These are phyloP conservation scores for Napeogenes sylphis DNA, from an alignment of 2,888 invertebrate genomes.

Conservation along the genomic window DNA sequence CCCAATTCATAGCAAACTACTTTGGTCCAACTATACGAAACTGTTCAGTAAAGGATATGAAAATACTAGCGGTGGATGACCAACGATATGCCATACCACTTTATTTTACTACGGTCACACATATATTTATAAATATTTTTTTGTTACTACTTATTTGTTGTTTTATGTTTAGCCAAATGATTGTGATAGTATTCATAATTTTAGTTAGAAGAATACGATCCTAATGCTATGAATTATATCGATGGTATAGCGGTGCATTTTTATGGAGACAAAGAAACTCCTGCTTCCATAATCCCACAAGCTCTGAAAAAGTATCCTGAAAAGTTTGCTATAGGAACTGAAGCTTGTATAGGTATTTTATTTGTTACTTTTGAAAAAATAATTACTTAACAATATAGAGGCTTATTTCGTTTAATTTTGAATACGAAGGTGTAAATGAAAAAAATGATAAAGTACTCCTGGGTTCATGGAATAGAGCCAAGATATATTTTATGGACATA, in stretches of 20 bases:
- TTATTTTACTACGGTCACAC: conserved; percentile 29
- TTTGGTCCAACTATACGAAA: conserved; percentile 34
- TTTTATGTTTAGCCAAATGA: no score
- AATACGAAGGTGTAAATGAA: conserved; percentile 77
- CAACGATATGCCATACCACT: conserved; percentile 30
- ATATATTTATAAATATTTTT: conserved; percentile 9
- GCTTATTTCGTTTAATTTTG: not conserved
- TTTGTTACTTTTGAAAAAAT: conserved; percentile 27
- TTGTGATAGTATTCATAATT: not conserved
- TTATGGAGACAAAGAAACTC: conserved; percentile 66
- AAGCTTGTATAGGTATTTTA: conserved; percentile 80
- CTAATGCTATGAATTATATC: conserved; percentile 71
- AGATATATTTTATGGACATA: conserved; percentile 79
- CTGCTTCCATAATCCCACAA: conserved; percentile 68
- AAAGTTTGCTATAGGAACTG: conserved; percentile 84
- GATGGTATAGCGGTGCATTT: conserved; percentile 78
- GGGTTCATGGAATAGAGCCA: conserved; percentile 85
- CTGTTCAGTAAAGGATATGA: conserved; percentile 28
- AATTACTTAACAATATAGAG: not conserved
- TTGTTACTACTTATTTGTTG: not conserved
- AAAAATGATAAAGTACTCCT: conserved; percentile 59
- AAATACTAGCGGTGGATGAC: conserved; percentile 33
- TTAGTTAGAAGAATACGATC: conserved; percentile 44
- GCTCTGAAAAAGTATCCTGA: conserved; percentile 77
- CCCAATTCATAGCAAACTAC: conserved; percentile 30